These are phyloP conservation scores for Oncopodura yosiiana DNA, from an alignment of 1,140 invertebrate genomes.

Conservation along the genomic window DNA sequence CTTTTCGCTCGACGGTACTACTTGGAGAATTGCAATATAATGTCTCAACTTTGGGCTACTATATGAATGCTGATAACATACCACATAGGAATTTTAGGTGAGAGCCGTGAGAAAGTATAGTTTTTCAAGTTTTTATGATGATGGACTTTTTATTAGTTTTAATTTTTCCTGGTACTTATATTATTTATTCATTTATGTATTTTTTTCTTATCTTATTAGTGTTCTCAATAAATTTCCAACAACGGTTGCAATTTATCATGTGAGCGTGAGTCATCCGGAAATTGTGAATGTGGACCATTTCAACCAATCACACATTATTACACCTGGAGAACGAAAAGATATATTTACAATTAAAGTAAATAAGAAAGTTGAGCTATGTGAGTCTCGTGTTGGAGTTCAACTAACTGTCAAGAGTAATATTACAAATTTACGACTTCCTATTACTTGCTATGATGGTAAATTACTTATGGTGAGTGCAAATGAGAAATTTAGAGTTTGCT, in stretches of 20 bases:
- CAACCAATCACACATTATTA: slow-evolving; percentile 30
- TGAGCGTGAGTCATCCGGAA: slow-evolving; percentile 32
- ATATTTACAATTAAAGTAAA: slow-evolving; percentile 26
- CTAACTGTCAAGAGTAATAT: slow-evolving; percentile 32
- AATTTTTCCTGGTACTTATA: background rate
- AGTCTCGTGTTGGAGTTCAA: slow-evolving; percentile 15
- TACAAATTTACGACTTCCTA: slow-evolving; percentile 29
- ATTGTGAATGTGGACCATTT: slow-evolving; percentile 25
- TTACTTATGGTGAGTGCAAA: slow-evolving; percentile 27
- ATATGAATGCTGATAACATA: slow-evolving; percentile 29
- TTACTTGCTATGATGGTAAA: slow-evolving; percentile 34
- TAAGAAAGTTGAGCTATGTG: slow-evolving; percentile 26
- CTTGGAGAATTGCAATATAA: slow-evolving; percentile 40
- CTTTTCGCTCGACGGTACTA: slow-evolving; percentile 39
- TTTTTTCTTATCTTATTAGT: slow-evolving; percentile 22
- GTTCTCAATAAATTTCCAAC: slow-evolving; percentile 31
- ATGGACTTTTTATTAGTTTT: background rate
- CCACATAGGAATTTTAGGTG: slow-evolving; percentile 34
- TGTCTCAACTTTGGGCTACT: slow-evolving; percentile 37
- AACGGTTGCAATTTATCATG: slow-evolving; percentile 30
- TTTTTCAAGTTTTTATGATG: background rate
- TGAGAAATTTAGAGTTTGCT: slow-evolving; percentile 1
- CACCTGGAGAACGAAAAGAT: slow-evolving; percentile 26
- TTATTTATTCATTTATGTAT: background rate
- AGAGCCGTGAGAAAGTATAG: too few relatives aligned